Conservation (phyloP, 2,797 vertebrate species). For the Orestias chungarensis region DNA sequence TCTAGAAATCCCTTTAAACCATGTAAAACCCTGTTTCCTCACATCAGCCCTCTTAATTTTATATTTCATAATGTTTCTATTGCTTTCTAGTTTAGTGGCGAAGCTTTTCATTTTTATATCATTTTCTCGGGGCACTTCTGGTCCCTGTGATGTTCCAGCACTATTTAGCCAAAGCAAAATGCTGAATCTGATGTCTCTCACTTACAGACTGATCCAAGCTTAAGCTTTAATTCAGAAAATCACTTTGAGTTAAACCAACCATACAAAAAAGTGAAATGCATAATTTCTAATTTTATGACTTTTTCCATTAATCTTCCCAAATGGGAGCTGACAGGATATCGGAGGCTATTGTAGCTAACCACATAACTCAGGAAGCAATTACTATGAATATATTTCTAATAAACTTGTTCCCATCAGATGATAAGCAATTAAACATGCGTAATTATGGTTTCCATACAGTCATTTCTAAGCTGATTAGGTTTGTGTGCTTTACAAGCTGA, state of each 20-base stretch:
- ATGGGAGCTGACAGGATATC: slow-evolving; percentile 76
- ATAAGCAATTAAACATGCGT: slow-evolving; percentile 82
- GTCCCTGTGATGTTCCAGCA: slow-evolving; percentile 29
- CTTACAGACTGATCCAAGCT: slow-evolving; percentile 56
- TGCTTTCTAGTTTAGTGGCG: slow-evolving; percentile 14
- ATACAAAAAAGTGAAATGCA: slow-evolving; percentile 60
- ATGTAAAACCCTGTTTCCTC: slow-evolving; percentile 39
- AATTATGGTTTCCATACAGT: slow-evolving; percentile 82
- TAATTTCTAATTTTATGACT: slow-evolving; percentile 74
- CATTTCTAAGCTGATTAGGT: slow-evolving; percentile 83
- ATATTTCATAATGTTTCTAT: slow-evolving; percentile 31
- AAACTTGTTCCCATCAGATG: slow-evolving; percentile 83
- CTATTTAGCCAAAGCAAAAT: slow-evolving; percentile 31
- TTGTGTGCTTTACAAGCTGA: slow-evolving; percentile 80
- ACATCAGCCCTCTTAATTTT: slow-evolving; percentile 51
- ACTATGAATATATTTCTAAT: slow-evolving; percentile 81
- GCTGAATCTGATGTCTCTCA: slow-evolving; percentile 57
- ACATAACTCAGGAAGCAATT: slow-evolving; percentile 81
- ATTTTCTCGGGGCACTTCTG: slow-evolving; percentile 39
- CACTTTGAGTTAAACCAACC: slow-evolving; percentile 75
- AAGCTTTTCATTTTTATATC: slow-evolving; percentile 14
- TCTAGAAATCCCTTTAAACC: slow-evolving; percentile 50
- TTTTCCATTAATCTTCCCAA: slow-evolving; percentile 76
- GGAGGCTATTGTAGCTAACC: slow-evolving; percentile 61
- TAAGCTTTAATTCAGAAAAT: slow-evolving; percentile 74